Evolutionary conservation across 2,113 vertebrate species (phyloP).

Genomic region (Enhydra lutris): DNA sequence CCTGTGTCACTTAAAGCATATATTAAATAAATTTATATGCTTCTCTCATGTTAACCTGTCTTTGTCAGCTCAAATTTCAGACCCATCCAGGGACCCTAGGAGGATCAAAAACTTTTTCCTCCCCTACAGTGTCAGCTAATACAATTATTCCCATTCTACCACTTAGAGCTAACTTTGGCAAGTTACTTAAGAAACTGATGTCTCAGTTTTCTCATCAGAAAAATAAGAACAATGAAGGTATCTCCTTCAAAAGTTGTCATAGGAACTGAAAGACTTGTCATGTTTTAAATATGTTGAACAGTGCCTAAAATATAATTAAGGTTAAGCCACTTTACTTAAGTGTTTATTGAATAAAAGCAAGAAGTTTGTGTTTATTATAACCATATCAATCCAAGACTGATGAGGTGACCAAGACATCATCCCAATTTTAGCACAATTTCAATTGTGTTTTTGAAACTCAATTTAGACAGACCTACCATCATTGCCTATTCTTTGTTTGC

Average conservation of each 20-base stretch:
- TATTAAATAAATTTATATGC: not conserved
- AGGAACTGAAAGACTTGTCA: not conserved
- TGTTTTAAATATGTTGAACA: not conserved
- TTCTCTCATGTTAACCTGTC: not conserved
- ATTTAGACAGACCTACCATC: not conserved
- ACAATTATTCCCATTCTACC: not conserved
- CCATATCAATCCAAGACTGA: not conserved
- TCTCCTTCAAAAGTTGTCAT: not conserved
- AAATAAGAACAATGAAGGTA: not conserved
- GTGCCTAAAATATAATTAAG: not conserved
- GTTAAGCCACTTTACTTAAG: not conserved
- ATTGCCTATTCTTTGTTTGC: not conserved
- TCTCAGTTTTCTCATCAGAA: not conserved
- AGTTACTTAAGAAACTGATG: not conserved
- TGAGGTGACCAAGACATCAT: not conserved
- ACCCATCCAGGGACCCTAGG: not conserved
- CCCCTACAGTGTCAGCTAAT: not conserved
- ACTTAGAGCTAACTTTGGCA: not conserved
- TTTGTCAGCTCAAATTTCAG: not conserved
- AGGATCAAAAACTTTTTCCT: not conserved
- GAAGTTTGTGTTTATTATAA: not conserved
- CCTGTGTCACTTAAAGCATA: not conserved
- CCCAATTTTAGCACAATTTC: not conserved
- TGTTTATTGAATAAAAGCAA: not conserved
- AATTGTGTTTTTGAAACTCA: conserved; percentile 16